A percentile compares a stretch with the other conserved stretches of the same genome.
phyloP scores from a whole-genome alignment of 1,140 invertebrate species.

The Eriosoma lanigerum region DNA sequence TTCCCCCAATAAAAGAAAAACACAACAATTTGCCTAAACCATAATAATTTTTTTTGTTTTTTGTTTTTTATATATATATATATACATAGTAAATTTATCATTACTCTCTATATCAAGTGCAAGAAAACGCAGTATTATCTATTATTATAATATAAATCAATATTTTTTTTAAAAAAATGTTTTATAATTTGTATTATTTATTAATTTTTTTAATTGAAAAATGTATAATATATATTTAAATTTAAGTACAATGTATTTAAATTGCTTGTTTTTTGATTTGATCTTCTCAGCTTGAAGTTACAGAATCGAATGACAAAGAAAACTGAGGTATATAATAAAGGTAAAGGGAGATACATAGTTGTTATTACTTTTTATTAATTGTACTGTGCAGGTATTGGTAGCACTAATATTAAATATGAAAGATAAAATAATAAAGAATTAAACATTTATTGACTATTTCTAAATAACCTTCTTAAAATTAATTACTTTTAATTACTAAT shows the following conservation, averaged over 20 bases:
- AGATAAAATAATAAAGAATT: too few relatives aligned
- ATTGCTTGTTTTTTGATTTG: conserved; percentile 46
- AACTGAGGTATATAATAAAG: not conserved
- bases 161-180: conserved; percentile 34
- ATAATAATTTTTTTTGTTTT: conserved; percentile 38
- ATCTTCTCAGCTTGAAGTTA: conserved; percentile 31
- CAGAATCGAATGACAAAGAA: conserved; percentile 26
- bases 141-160: conserved; percentile 37
- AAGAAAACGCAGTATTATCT: conserved; percentile 46
- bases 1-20: conserved; percentile 39
- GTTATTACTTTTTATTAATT: not conserved
- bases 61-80: conserved; percentile 21
- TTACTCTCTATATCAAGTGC: conserved; percentile 35
- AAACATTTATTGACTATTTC: not conserved
- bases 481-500: conserved; percentile 4
- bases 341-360: not conserved
- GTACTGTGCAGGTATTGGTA: not conserved
- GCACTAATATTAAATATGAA: not conserved
- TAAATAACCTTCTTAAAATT: not conserved
- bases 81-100: conserved; percentile 41
- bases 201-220: conserved; percentile 11
- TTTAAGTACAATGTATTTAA: conserved; percentile 36
- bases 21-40: conserved; percentile 45
- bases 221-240: conserved; percentile 22
- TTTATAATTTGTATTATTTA: conserved; percentile 3